These are phyloP conservation scores for Rhagoletis pomonella DNA, from an alignment of 1,140 invertebrate species.

Conservation along the genomic window DNA sequence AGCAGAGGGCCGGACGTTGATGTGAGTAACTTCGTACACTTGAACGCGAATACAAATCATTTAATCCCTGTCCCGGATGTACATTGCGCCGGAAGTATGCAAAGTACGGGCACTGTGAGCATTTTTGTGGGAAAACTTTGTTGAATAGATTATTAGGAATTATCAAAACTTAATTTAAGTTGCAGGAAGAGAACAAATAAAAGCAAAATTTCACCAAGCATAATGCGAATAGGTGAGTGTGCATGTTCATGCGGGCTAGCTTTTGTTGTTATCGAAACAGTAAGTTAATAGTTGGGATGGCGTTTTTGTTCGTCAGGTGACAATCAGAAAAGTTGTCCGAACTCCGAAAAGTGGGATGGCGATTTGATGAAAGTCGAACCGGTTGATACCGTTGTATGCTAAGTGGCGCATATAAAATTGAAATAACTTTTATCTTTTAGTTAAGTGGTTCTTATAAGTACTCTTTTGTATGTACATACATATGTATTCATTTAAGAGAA, in stretches of 20 bases:
- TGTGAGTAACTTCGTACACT: neutral
- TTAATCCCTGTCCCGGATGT: slow-evolving; percentile 34
- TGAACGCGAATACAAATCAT: slow-evolving; percentile 23
- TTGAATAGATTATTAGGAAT: slow-evolving; percentile 73
- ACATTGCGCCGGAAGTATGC: neutral
- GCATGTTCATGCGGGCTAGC: neutral
- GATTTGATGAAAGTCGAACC: neutral
- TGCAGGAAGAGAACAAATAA: slow-evolving; percentile 3
- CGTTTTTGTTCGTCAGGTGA: neutral
- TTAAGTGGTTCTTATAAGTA: neutral
- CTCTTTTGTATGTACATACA: neutral
- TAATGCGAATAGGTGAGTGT: neutral
- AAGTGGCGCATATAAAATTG: slow-evolving; percentile 5
- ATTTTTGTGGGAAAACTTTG: slow-evolving; percentile 63
- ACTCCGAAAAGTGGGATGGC: neutral
- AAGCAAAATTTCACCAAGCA: neutral
- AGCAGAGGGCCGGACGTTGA: neutral
- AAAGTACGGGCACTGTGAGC: slow-evolving; percentile 7
- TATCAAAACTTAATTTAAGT: slow-evolving; percentile 72
- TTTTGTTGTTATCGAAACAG: neutral
- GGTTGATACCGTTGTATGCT: neutral
- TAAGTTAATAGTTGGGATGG: neutral
- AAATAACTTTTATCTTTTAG: slow-evolving; percentile 17
- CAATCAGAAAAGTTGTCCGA: neutral
- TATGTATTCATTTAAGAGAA: neutral